phyloP scores from a whole-genome alignment of 2,113 vertebrate genomes.

The Zootoca vivipara region DNA sequence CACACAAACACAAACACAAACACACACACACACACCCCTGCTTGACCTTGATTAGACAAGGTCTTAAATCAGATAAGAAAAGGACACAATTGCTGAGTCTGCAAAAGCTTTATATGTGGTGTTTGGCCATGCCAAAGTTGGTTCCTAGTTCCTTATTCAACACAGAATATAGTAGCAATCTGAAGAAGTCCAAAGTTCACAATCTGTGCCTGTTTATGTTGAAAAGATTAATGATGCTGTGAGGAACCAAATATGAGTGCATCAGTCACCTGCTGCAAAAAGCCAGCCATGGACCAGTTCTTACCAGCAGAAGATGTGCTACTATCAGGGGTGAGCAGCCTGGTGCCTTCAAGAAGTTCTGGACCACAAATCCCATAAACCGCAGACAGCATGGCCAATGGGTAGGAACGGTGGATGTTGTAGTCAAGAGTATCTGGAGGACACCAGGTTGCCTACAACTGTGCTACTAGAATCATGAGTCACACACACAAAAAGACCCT shows the following conservation, averaged over 20 bases:
- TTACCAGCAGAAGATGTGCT: background rate
- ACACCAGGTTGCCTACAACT: too few species aligned
- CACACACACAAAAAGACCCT: too few species aligned
- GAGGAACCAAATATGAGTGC: background rate
- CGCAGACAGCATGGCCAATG: too few species aligned
- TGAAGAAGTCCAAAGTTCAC: background rate
- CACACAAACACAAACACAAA: too few species aligned
- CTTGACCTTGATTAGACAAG: background rate
- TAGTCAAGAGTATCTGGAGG: too few species aligned
- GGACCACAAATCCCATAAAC: too few species aligned
- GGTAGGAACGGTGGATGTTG: too few species aligned
- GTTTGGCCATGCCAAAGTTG: background rate
- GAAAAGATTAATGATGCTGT: background rate
- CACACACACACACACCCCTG: too few species aligned
- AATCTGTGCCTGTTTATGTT: background rate
- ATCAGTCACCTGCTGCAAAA: background rate
- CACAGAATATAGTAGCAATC: background rate
- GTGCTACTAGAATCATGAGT: too few species aligned
- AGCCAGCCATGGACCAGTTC: background rate
- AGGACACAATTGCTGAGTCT: background rate
- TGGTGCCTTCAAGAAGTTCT: too few species aligned
- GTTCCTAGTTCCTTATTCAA: background rate
- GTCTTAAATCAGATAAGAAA: background rate
- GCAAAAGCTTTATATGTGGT: background rate
- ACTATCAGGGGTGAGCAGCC: background rate